These are phyloP conservation scores for Sphaerophoria rueppellii DNA, from an alignment of 2,888 invertebrate genomes.

Conservation along the genomic window DNA sequence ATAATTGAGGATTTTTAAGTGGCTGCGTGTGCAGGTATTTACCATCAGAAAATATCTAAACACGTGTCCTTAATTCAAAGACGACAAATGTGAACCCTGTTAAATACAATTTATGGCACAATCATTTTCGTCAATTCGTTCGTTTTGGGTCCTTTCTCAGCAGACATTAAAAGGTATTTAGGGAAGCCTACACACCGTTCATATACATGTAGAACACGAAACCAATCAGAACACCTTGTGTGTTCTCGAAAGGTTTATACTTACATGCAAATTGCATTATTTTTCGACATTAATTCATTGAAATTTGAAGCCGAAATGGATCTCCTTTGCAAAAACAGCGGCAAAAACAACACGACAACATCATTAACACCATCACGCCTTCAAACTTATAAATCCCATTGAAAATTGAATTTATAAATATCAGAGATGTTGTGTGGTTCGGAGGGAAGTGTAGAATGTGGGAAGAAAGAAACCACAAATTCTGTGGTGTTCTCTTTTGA, in stretches of 20 bases:
- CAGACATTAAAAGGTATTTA: too few species aligned
- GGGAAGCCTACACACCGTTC: not conserved
- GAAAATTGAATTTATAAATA: conserved; percentile 47
- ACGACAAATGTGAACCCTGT: not conserved
- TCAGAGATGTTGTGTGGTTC: not conserved
- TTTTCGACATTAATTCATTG: conserved; percentile 3
- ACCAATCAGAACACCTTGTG: not conserved
- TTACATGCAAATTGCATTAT: conserved; percentile 21
- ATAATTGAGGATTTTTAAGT: not conserved
- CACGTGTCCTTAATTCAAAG: not conserved
- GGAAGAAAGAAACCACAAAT: not conserved
- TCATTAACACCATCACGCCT: conserved; percentile 56
- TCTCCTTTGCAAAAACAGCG: not conserved
- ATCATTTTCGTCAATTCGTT: not conserved
- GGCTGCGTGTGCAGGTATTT: not conserved
- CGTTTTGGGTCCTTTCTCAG: too few species aligned
- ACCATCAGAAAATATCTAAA: not conserved
- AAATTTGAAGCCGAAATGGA: conserved; percentile 17
- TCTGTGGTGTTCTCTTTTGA: not conserved
- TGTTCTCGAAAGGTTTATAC: conserved; percentile 28
- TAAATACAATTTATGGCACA: conserved; percentile 8
- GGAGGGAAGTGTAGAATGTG: not conserved
- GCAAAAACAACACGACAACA: conserved; percentile 38
- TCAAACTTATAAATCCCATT: conserved; percentile 47
- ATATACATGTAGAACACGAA: conserved; percentile 9